Base-by-base conservation (phyloP, 2,888 invertebrate genomes). In the Aethes cnicana region DNA sequence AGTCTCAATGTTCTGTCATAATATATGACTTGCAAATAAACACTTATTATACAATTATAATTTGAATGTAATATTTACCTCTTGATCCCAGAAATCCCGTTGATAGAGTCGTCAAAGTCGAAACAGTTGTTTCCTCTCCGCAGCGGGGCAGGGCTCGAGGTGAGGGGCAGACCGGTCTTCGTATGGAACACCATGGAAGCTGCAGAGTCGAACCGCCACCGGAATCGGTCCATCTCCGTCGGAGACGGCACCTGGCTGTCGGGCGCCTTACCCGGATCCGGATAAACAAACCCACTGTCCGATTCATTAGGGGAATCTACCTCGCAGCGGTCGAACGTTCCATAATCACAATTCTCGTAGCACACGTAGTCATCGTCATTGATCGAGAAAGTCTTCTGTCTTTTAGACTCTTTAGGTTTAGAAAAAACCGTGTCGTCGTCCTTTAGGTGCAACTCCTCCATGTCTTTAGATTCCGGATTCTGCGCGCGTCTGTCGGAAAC, bases 141-240 rank as follows among this genome's bases (percentile, higher is more conserved):
- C 55, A 95, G 81, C 0, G 97, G 97, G 1, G 96, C 97, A 0
- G 97, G 97, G 75, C 96, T 96, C 25, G 96, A 96, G 0, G 96
- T 95, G 33, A 96, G 82, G 0, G 96, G 96, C 43, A 96, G 85
- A 0, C 96, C 96, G 8, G 95, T 96, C 63, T 93, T 91, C 18
- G 93, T 91, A 75, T 96, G 95, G 77, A 96, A 96, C 62, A 96
- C 94, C 93, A 96, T 94, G 0, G 93, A 94, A 0, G 96, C 94
- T 0, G 96, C 95, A 37, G 93, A 94, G 64, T 94, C 95, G 66
- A 96, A 87, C 20, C 94, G 92, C 72, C 93, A 92, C 5, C 95
- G 87, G 69, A 96, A 95, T 57, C 92, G 90, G 46, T 93, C 94
- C 81, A 94, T 93, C 59, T 95, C 95, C 20, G 91, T 89, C 0